Evolutionary conservation across 2,888 invertebrate species (phyloP), one percentile per base, ranked within the genome.

Genomic region (Slavum lentiscoides): DNA sequence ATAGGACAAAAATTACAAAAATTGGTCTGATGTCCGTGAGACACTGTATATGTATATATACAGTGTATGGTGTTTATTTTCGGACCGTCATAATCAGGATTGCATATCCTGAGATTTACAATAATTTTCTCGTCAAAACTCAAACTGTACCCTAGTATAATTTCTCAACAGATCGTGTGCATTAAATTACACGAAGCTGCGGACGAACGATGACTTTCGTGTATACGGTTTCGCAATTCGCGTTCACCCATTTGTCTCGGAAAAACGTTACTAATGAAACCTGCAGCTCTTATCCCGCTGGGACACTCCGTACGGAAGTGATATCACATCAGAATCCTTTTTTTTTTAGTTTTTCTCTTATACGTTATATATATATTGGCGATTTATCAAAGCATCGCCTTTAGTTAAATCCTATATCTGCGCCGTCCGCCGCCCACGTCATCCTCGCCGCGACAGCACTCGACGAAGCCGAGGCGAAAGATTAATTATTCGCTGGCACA

Each of bases 321-420:
- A 67, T 67, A 67, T 49, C 67, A 49, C 49, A 11, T 15, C 13
- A 1, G 30, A 30, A 30, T 49, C n/a, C 43, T 11, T 21, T 67
- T 7, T 19, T 17, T 64, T 64, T 8, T 19, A 30, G 30, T 30
- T 30, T 30, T 30, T 19, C 64, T 37, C 37, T 19, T 8, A 64
- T 39, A 64, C 19, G n/a, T 66, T 66, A 66, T 39, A 49, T 49
- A 69, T 21, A n/a, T 73, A 73, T 73, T 49, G 73, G 59, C 61
- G 59, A 73, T 73, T 73, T 61, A 73, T 73, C 61, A 73, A 61
- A 61, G 73, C 61, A 70, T 70, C 70, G 70, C 70, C 58, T 39
- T 55, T 55, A 55, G 55, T 49, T 11, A 49, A 49, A 49, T 11
- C 49, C 49, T 13, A 43, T 21, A 43, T 21, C 39, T n/a, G 39